Base-by-base conservation (phyloP, 2,888 invertebrate genomes). In the Invenusta paracnida region DNA sequence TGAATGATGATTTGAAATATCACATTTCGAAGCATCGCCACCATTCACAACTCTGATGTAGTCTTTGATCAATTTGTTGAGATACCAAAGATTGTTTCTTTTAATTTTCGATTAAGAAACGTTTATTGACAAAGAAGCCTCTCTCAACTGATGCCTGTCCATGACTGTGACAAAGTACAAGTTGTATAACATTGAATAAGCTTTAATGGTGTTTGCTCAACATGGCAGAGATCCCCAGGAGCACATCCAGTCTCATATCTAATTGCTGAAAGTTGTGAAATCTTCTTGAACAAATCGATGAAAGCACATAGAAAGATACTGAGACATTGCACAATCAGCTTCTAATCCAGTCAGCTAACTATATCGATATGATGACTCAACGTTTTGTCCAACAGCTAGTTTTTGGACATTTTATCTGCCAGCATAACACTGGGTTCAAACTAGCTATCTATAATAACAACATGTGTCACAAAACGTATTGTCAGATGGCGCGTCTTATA, bases 51-150 rank as follows among this genome's bases (percentile, higher is more conserved):
- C 79, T 79, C 29, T 79, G 23, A 23, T 79, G 79, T 79, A 23
- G 29, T 79, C 79, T 79, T 79, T 79, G 79, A 23, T 5, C 88
- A 88, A 88, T n/a, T 85, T 28, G 79, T 79, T 79, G 79, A 11
- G 79, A 23, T 13, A 79, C 25, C 79, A 79, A 79, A 27, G 79
- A 79, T 25, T 79, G 27, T 25, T 79, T 25, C 79, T 79, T 28
- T 79, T 79, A 25, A 25, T 79, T 79, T 28, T 79, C 79, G 25
- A 79, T n/a, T 25, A 79, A 28, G 29, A 79, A 28, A 27, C 29
- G 79, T 5, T 28, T 23, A 23, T 79, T 79, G 79, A 79, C 13
- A 11, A 25, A 79, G 25, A 79, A 79, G 13, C 79, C 79, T 27
- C 79, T 23, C 79, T 79, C 79, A 79, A 79, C 23, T 79, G 79